Percentiles rank a stretch among this genome's conserved stretches.
These are phyloP conservation scores for Drosophila virilis DNA, from an alignment of 1,140 invertebrate genomes.

Conservation along the genomic window DNA sequence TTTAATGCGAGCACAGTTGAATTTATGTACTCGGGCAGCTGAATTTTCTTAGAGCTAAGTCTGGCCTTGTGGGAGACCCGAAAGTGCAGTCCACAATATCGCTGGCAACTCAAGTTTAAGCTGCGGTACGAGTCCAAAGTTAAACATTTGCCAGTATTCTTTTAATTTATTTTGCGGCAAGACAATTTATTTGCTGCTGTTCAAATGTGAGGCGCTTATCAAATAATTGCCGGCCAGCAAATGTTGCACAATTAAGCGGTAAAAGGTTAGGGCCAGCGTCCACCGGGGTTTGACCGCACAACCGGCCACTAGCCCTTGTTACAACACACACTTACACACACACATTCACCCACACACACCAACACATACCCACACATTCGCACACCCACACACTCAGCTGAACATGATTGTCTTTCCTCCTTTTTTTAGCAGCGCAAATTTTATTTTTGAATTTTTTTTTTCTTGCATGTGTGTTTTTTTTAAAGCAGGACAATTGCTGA, in stretches of 20 bases:
- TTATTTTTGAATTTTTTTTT: slow-evolving; percentile 19
- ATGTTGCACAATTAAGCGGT: slow-evolving; percentile 80
- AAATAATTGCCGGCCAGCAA: slow-evolving; percentile 82
- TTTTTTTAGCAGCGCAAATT: slow-evolving; percentile 15
- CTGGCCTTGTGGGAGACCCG: slow-evolving; percentile 36
- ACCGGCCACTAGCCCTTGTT: slow-evolving; percentile 4
- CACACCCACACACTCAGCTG: slow-evolving; percentile 1
- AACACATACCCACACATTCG: neutral
- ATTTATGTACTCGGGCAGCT: slow-evolving; percentile 75
- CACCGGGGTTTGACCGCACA: slow-evolving; percentile 32
- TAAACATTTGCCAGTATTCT: slow-evolving; percentile 71
- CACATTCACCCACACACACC: neutral
- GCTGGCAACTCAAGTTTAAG: slow-evolving; percentile 44
- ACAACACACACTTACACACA: neutral
- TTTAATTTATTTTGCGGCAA: slow-evolving; percentile 76
- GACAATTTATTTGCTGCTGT: slow-evolving; percentile 66
- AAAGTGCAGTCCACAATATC: slow-evolving; percentile 29
- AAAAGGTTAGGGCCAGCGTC: slow-evolving; percentile 51
- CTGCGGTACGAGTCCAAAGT: slow-evolving; percentile 23
- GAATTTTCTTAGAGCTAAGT: slow-evolving; percentile 65
- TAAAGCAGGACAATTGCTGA: slow-evolving; percentile 10
- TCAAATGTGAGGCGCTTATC: slow-evolving; percentile 78
- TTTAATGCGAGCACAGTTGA: slow-evolving; percentile 61
- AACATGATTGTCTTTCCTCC: slow-evolving; percentile 7
- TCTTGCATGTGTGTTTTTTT: slow-evolving; percentile 7